Evolutionary conservation across 2,888 invertebrate species (phyloP).

Genomic region (Xanthorhoe designata): DNA sequence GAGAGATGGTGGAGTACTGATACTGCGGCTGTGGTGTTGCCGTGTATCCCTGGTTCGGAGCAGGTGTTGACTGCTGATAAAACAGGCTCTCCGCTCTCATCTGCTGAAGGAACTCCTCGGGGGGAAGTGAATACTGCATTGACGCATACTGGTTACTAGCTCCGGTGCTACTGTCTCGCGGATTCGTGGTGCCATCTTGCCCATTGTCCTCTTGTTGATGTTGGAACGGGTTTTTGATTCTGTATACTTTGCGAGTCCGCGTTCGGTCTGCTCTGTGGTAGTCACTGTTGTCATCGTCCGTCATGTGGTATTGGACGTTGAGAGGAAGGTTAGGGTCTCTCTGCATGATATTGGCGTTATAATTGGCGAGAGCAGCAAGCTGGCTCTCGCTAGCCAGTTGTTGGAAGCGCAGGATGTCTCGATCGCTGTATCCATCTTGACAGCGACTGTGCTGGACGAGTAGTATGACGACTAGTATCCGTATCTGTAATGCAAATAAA

Average conservation of each 20-base stretch:
- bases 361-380: constrained; percentile 64
- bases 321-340: constrained; percentile 69
- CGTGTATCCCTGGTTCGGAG: constrained; percentile 70
- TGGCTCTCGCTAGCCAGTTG: constrained; percentile 69
- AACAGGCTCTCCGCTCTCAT: constrained; percentile 75
- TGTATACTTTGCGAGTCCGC: constrained; percentile 70
- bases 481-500: constrained; percentile 71
- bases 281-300: constrained; percentile 70
- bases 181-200: constrained; percentile 54
- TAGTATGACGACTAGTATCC: constrained; percentile 75
- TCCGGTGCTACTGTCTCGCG: constrained; percentile 71
- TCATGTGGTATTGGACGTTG: constrained; percentile 65
- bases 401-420: constrained; percentile 70
- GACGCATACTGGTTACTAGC: constrained; percentile 82
- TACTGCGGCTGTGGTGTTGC: constrained; percentile 77
- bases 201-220: constrained; percentile 62
- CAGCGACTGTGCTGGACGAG: constrained; percentile 62
- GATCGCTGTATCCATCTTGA: constrained; percentile 75
- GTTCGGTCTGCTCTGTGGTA: constrained; percentile 63
- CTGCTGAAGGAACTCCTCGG: constrained; percentile 79
- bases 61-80: constrained; percentile 70
- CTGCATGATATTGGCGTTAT: constrained; percentile 66
- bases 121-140: constrained; percentile 79
- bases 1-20: constrained; percentile 70
- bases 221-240: constrained; percentile 80